phyloP scores from a whole-genome alignment of 1,140 invertebrate genomes.

The Oryzaephilus surinamensis region DNA sequence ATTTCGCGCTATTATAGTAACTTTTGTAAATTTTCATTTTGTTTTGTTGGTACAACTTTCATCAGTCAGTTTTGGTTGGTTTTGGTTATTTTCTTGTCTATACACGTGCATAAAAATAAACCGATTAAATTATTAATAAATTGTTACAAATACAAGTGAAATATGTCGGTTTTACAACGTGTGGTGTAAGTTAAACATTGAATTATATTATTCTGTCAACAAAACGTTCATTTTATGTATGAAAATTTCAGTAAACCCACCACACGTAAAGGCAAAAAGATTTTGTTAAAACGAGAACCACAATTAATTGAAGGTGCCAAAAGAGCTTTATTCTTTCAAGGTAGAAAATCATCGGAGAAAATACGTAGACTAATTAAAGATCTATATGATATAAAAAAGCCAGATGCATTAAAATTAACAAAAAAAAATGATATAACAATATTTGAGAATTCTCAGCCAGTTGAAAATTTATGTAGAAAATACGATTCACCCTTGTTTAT shows the following conservation, averaged over 20 bases:
- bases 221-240: too few species aligned
- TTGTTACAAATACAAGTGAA: conserved; percentile 7
- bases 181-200: conserved; percentile 25
- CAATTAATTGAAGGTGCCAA: conserved; percentile 86
- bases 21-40: too few species aligned
- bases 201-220: neutral
- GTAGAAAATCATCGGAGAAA: conserved; percentile 68
- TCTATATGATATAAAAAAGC: conserved; percentile 80
- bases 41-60: too few species aligned
- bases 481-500: conserved; percentile 82
- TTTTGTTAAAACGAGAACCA: conserved; percentile 68
- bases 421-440: conserved; percentile 77
- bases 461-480: conserved; percentile 81
- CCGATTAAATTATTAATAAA: too few species aligned
- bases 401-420: conserved; percentile 62
- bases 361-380: conserved; percentile 75
- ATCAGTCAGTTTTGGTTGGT: too few species aligned
- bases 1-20: too few species aligned
- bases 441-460: conserved; percentile 69
- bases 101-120: too few species aligned
- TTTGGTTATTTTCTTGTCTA: too few species aligned
- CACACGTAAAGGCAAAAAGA: conserved; percentile 78
- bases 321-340: conserved; percentile 73
- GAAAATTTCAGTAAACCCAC: conserved; percentile 73
- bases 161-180: conserved; percentile 29